These are phyloP conservation scores for Yponomeuta malinellus DNA, from an alignment of 2,888 invertebrate genomes.

Conservation along the genomic window DNA sequence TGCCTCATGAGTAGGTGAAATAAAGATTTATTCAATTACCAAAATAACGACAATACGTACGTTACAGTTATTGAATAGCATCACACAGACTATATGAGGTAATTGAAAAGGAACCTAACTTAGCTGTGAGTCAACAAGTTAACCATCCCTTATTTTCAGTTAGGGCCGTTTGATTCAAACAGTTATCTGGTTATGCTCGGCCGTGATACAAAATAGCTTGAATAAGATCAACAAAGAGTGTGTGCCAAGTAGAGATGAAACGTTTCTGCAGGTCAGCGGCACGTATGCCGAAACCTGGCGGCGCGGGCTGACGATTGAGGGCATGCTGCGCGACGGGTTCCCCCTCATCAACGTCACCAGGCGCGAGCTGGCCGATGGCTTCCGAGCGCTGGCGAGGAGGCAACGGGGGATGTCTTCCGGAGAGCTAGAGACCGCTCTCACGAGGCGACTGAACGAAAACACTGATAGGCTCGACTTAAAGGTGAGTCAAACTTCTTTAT, in stretches of 20 bases:
- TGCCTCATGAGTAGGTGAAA: too few relatives aligned
- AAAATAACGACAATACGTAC: too few relatives aligned
- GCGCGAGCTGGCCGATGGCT: conserved; percentile 70
- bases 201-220: too few relatives aligned
- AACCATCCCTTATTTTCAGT: too few relatives aligned
- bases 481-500: conserved; percentile 31
- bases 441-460: conserved; percentile 54
- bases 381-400: conserved; percentile 55
- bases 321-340: conserved; percentile 67
- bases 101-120: too few relatives aligned
- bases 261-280: conserved; percentile 69
- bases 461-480: conserved; percentile 58
- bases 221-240: too few relatives aligned
- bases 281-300: conserved; percentile 79
- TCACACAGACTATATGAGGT: too few relatives aligned
- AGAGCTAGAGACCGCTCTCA: conserved; percentile 54
- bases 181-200: too few relatives aligned
- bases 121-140: too few relatives aligned
- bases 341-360: conserved; percentile 70
- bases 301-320: conserved; percentile 62
- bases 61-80: too few relatives aligned
- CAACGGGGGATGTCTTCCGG: conserved; percentile 53
- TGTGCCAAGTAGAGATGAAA: not conserved
- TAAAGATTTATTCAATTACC: too few relatives aligned
- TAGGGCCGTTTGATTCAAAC: too few relatives aligned